These are phyloP conservation scores for Macrocentrus cingulum DNA, from an alignment of 1,140 invertebrate genomes.

Conservation along the genomic window DNA sequence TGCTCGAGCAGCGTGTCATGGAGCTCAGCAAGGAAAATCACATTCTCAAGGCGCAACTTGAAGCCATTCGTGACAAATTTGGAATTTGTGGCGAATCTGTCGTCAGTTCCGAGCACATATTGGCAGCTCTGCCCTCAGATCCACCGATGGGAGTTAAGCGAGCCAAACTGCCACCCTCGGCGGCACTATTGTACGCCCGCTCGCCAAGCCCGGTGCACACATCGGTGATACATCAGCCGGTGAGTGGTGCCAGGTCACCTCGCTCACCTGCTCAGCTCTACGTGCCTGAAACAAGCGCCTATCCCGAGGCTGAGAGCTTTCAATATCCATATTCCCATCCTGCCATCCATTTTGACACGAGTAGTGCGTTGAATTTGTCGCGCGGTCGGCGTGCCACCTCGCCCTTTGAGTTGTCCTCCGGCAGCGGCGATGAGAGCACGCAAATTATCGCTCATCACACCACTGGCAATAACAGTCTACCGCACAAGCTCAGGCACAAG, in stretches of 20 bases:
- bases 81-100: conserved; percentile 85
- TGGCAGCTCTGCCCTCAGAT: conserved; percentile 80
- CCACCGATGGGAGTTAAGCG: conserved; percentile 81
- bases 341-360: conserved; percentile 56
- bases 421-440: conserved; percentile 70
- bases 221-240: conserved; percentile 68
- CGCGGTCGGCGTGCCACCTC: conserved; percentile 63
- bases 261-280: conserved; percentile 50
- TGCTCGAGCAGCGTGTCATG: conserved; percentile 89
- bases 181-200: conserved; percentile 60
- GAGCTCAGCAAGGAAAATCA: conserved; percentile 95
- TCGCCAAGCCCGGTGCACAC: conserved; percentile 68
- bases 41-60: conserved; percentile 87
- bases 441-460: conserved; percentile 53
- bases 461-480: conserved; percentile 69
- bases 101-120: conserved; percentile 83
- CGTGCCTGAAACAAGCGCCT: conserved; percentile 29
- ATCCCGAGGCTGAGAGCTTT: conserved; percentile 51
- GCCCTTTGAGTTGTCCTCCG: conserved; percentile 71
- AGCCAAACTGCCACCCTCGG: conserved; percentile 65
- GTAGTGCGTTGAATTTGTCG: conserved; percentile 67
- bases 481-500: conserved; percentile 89
- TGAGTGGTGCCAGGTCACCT: conserved; percentile 49
- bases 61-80: conserved; percentile 91
- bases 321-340: conserved; percentile 60